phyloP scores from a whole-genome alignment of 1,140 invertebrate genomes.

The Colletes latitarsis region DNA sequence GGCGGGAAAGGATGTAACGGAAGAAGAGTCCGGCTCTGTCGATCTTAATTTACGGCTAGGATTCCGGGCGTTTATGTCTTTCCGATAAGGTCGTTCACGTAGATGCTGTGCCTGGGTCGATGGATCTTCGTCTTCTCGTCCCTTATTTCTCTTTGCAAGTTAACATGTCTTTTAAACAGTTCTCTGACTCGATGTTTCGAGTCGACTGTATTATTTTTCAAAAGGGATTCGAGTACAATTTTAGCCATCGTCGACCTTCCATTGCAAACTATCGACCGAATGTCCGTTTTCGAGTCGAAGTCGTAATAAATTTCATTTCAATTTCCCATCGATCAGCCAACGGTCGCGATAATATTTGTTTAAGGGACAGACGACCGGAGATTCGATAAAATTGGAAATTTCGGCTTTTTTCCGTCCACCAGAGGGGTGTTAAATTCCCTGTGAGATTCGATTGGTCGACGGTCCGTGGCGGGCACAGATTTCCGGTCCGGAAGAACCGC shows the following conservation, averaged over 20 bases:
- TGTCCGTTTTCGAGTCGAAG: too few species aligned
- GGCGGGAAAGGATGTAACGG: slow-evolving; percentile 22
- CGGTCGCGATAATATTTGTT: slow-evolving; percentile 62
- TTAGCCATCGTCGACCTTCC: too few species aligned
- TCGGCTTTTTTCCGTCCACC: slow-evolving; percentile 70
- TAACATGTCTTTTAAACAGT: background rate
- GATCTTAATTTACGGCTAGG: slow-evolving; percentile 81
- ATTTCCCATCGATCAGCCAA: slow-evolving; percentile 40
- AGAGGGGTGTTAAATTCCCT: slow-evolving; percentile 80
- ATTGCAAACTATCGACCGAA: too few species aligned
- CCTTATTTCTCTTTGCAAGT: too few species aligned
- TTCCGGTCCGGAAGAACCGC: slow-evolving; percentile 74
- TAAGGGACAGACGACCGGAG: slow-evolving; percentile 72
- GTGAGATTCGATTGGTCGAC: slow-evolving; percentile 80
- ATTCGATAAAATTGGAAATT: slow-evolving; percentile 80
- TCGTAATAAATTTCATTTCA: slow-evolving; percentile 34
- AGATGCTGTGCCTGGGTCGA: slow-evolving; percentile 70
- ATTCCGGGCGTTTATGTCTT: slow-evolving; percentile 81
- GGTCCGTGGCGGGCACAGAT: slow-evolving; percentile 69
- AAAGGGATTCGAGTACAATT: too few species aligned
- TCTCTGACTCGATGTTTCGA: background rate
- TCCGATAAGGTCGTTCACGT: slow-evolving; percentile 80
- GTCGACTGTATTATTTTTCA: too few species aligned
- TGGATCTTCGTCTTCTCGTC: slow-evolving; percentile 69
- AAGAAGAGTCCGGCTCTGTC: slow-evolving; percentile 77